These are phyloP conservation scores for Agrilus mali DNA, from an alignment of 2,888 invertebrate species.

Conservation along the genomic window DNA sequence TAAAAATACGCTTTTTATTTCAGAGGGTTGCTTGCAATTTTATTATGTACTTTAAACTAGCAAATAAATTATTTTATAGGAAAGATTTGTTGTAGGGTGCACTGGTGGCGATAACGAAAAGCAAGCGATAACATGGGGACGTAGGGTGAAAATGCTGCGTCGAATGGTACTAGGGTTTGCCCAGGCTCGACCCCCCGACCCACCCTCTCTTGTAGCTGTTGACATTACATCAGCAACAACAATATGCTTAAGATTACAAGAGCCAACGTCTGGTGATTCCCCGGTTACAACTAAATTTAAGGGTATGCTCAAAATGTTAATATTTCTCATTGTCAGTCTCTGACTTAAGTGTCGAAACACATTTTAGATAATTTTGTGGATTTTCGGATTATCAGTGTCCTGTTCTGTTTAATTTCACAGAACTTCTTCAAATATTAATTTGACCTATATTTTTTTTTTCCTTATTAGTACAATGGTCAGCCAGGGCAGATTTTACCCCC, in stretches of 20 bases:
- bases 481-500: constrained; percentile 68
- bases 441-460: constrained; percentile 1
- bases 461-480: constrained; percentile 83
- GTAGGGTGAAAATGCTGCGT: constrained; percentile 63
- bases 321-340: background rate
- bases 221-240: constrained; percentile 64
- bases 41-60: no score
- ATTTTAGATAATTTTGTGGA: no score
- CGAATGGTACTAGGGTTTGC: constrained; percentile 77
- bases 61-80: no score
- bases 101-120: constrained; percentile 66
- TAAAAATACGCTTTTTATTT: no score
- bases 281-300: constrained; percentile 83
- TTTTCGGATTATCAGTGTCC: no score
- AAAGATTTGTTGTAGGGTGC: constrained; percentile 40
- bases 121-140: constrained; percentile 79
- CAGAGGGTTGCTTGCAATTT: no score
- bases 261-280: constrained; percentile 57
- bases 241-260: constrained; percentile 51
- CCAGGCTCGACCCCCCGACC: constrained; percentile 71
- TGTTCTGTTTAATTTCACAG: no score
- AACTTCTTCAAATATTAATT: background rate
- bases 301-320: constrained; percentile 43
- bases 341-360: no score
- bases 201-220: constrained; percentile 66